These are phyloP conservation scores for Drosophila helvetica DNA, from an alignment of 2,888 invertebrate genomes.

Conservation along the genomic window DNA sequence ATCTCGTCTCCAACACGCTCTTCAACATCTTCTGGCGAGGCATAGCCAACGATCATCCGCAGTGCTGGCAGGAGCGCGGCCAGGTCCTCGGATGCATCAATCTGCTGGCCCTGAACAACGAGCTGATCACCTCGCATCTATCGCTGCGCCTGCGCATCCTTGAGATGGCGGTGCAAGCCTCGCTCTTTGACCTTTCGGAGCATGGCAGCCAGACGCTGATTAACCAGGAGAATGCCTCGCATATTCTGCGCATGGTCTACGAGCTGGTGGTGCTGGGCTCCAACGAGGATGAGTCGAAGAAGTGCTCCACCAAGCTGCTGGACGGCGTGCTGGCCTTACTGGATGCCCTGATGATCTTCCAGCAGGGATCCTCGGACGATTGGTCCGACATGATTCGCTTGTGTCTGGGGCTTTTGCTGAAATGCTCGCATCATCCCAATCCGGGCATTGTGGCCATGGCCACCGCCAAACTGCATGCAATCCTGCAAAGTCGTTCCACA, in stretches of 20 bases:
- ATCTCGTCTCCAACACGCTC: constrained; percentile 85
- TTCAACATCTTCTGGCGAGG: constrained; percentile 87
- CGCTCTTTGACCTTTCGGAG: constrained; percentile 86
- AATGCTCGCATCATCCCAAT: constrained; percentile 84
- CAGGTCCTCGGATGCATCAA: constrained; percentile 87
- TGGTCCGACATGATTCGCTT: constrained; percentile 86
- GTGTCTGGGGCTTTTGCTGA: constrained; percentile 84
- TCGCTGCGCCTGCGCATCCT: constrained; percentile 85
- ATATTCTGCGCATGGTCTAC: constrained; percentile 86
- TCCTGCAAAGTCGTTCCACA: constrained; percentile 86
- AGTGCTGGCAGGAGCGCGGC: constrained; percentile 86
- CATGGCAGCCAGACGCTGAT: constrained; percentile 83
- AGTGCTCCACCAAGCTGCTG: constrained; percentile 85
- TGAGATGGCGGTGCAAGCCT: constrained; percentile 86
- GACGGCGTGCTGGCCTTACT: constrained; percentile 85
- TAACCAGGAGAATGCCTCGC: constrained; percentile 86
- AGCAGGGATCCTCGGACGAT: constrained; percentile 84
- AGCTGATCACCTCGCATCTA: constrained; percentile 85
- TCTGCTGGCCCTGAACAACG: constrained; percentile 85
- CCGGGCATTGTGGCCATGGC: constrained; percentile 86
- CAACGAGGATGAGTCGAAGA: constrained; percentile 85
- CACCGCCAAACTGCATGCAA: constrained; percentile 86
- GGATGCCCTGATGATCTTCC: constrained; percentile 86
- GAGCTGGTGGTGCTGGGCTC: constrained; percentile 86
- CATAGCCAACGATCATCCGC: constrained; percentile 85